A percentile compares a stretch with the other conserved stretches of the same genome.
phyloP scores from a whole-genome alignment of 2,113 vertebrate species.

The Siniperca knerii region DNA sequence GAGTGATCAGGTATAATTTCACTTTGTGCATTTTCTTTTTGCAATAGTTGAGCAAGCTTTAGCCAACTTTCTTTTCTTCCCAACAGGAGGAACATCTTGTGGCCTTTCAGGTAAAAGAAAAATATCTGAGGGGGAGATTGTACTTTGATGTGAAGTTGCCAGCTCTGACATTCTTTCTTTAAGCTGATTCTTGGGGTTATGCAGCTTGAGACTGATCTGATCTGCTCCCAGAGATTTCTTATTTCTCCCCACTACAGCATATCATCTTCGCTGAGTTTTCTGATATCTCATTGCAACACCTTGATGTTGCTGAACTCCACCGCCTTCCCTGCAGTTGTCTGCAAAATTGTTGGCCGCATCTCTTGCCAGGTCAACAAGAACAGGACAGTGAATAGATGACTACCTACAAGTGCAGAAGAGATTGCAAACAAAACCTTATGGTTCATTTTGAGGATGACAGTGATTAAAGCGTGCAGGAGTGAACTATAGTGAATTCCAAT shows the following conservation, averaged over 20 bases:
- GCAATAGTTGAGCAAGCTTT: constrained; percentile 18
- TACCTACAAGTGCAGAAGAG: constrained; percentile 28
- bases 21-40: constrained; percentile 36
- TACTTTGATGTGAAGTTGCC: constrained; percentile 75
- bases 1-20: constrained; percentile 65
- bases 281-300: constrained; percentile 72
- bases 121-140: constrained; percentile 64
- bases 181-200: constrained; percentile 71
- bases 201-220: constrained; percentile 64
- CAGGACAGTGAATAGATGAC: constrained; percentile 31
- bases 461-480: constrained; percentile 27
- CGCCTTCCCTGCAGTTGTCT: constrained; percentile 48
- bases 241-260: constrained; percentile 47
- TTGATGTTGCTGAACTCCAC: constrained; percentile 62
- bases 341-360: constrained; percentile 44
- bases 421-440: constrained; percentile 39
- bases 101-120: constrained; percentile 63
- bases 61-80: constrained; percentile 31
- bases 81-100: constrained; percentile 43
- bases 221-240: constrained; percentile 64
- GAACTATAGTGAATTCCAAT: constrained; percentile 27
- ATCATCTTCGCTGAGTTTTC: constrained; percentile 51
- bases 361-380: constrained; percentile 46
- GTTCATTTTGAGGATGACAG: constrained; percentile 34
- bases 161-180: constrained; percentile 70